Evolutionary conservation across 2,888 invertebrate genomes (phyloP).

Genomic region (Pycnomerus fuliginosus): DNA sequence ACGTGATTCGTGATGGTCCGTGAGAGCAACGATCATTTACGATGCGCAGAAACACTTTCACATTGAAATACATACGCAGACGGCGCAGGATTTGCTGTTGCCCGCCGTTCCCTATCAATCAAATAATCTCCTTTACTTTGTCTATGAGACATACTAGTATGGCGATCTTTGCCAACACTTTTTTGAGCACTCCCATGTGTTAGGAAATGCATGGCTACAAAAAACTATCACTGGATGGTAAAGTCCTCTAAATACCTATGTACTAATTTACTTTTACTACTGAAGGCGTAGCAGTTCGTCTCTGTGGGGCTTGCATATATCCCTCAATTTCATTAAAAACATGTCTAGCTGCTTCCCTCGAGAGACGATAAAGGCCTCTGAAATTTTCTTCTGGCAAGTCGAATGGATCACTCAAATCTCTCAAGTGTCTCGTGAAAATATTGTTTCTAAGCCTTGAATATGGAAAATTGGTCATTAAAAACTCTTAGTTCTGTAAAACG

Average conservation of each 20-base stretch:
- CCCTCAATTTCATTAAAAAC: neutral
- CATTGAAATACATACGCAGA: too few relatives aligned
- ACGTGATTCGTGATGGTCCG: too few relatives aligned
- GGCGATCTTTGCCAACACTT: conserved; percentile 10
- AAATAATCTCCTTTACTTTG: too few relatives aligned
- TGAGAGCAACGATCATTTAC: too few relatives aligned
- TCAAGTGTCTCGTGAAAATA: neutral
- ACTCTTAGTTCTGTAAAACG: too few relatives aligned
- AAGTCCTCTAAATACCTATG: too few relatives aligned
- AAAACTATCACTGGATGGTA: too few relatives aligned
- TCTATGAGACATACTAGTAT: conserved; percentile 14
- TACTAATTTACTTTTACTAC: neutral
- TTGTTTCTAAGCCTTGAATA: neutral
- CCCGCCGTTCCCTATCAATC: too few relatives aligned
- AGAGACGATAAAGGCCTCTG: neutral
- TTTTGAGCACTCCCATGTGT: conserved; percentile 16
- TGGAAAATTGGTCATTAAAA: too few relatives aligned
- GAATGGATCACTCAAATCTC: conserved; percentile 2
- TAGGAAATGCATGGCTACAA: conserved; percentile 16
- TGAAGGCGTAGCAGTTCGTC: neutral
- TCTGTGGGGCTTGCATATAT: neutral
- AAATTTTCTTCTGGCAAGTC: conserved; percentile 1
- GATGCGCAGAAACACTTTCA: too few relatives aligned
- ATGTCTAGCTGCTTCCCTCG: neutral
- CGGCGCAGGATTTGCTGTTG: too few relatives aligned